Conservation (phyloP, 2,888 invertebrate genomes). For the Lasioglossum pauxillum region DNA sequence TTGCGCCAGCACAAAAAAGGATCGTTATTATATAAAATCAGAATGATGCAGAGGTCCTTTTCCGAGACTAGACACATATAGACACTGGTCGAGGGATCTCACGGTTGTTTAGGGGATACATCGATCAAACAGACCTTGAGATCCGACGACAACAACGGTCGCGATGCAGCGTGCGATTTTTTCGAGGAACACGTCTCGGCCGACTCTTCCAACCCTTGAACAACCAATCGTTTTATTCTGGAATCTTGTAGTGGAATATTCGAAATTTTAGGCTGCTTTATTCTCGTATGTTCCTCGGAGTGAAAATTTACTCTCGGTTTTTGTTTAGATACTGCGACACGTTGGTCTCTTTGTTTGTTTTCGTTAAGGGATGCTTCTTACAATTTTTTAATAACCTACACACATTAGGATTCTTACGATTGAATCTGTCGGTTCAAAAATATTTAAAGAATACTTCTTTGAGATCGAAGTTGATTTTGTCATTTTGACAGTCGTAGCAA, state of each 20-base stretch:
- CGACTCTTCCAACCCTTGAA: slow-evolving; percentile 22
- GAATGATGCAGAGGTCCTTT: slow-evolving; percentile 67
- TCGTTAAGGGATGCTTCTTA: not conserved
- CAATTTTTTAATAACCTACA: too few relatives aligned
- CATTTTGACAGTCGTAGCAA: too few relatives aligned
- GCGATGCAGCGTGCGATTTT: slow-evolving; percentile 13
- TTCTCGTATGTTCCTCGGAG: not conserved
- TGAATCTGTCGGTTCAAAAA: too few relatives aligned
- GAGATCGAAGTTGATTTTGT: too few relatives aligned
- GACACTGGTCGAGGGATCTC: slow-evolving; percentile 39
- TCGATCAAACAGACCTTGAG: slow-evolving; percentile 51
- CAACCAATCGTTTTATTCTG: not conserved
- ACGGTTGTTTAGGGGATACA: slow-evolving; percentile 19
- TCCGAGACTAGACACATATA: slow-evolving; percentile 74
- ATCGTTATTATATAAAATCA: slow-evolving; percentile 72
- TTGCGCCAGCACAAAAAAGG: slow-evolving; percentile 80
- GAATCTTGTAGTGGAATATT: not conserved
- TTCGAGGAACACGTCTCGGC: slow-evolving; percentile 25
- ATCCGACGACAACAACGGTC: slow-evolving; percentile 39
- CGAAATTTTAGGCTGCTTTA: not conserved
- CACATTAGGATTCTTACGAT: not conserved
- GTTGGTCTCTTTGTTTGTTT: not conserved
- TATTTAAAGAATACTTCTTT: too few relatives aligned
- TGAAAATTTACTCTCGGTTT: not conserved
- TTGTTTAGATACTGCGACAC: not conserved